phyloP scores from a whole-genome alignment of 1,140 invertebrate genomes.

The Manduca sexta region DNA sequence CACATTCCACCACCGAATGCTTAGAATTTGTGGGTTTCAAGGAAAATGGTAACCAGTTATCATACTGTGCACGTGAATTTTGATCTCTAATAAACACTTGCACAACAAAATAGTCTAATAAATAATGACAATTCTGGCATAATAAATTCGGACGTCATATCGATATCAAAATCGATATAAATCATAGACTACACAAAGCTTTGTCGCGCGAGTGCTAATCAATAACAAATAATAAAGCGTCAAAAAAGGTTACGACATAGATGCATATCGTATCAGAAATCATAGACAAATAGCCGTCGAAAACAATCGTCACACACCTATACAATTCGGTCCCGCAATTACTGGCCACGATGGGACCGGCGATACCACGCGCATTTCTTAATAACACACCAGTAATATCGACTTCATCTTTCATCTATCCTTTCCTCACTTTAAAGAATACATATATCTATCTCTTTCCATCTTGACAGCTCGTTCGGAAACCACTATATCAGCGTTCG shows the following conservation, averaged over 20 bases:
- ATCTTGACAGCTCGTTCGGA: constrained; percentile 52
- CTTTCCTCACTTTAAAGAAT: constrained; percentile 24
- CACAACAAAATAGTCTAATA: no score
- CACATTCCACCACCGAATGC: no score
- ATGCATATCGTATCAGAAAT: constrained; percentile 48
- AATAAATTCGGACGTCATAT: no score
- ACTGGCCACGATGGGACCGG: constrained; percentile 50
- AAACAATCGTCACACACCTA: constrained; percentile 57
- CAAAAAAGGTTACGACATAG: constrained; percentile 18
- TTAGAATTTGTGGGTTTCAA: no score
- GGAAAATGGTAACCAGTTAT: no score
- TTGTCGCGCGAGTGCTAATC: no score
- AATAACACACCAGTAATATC: constrained; percentile 63
- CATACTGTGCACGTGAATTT: no score
- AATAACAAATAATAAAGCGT: constrained; percentile 7
- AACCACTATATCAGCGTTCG: constrained; percentile 54
- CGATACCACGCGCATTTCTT: constrained; percentile 63
- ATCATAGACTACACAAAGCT: no score
- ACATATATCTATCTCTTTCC: constrained; percentile 28
- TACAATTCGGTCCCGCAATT: constrained; percentile 69
- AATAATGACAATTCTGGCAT: no score
- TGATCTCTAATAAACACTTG: no score
- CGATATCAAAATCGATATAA: no score
- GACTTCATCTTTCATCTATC: constrained; percentile 39
- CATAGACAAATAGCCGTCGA: constrained; percentile 66